A percentile compares a stretch with the other conserved stretches of the same genome.
phyloP scores from a whole-genome alignment of 2,888 invertebrate species.

The Tryphoninae sp. region DNA sequence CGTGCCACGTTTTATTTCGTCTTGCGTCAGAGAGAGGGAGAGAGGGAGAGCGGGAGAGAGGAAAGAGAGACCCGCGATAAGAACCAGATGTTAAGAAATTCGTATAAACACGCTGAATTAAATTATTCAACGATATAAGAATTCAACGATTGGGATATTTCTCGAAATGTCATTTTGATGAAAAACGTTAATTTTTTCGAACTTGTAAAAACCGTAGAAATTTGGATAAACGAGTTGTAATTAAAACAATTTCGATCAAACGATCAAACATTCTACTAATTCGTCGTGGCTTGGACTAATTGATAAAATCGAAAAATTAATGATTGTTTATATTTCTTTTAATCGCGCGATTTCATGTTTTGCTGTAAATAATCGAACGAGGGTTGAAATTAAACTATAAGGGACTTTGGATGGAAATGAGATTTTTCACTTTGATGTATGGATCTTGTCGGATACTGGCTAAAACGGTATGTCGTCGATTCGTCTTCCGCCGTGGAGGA shows the following conservation, averaged over 20 bases:
- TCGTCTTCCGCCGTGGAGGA: constrained; percentile 76
- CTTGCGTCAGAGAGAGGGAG: not conserved
- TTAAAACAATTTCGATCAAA: too few relatives aligned
- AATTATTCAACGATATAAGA: constrained; percentile 31
- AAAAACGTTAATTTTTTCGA: too few relatives aligned
- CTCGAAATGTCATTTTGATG: not conserved
- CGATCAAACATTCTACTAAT: too few relatives aligned
- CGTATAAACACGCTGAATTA: not conserved
- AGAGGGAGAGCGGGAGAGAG: too few relatives aligned
- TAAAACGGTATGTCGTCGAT: constrained; percentile 78
- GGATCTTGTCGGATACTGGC: constrained; percentile 74
- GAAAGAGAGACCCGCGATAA: not conserved
- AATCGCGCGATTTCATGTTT: not conserved
- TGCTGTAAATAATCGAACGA: constrained; percentile 30
- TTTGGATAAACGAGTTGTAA: too few relatives aligned
- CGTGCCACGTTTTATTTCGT: constrained; percentile 19
- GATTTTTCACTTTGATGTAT: constrained; percentile 74
- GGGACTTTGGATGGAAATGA: constrained; percentile 34
- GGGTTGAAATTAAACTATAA: constrained; percentile 39
- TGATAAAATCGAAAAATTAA: not conserved
- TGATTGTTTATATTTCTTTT: not conserved
- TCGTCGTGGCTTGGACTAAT: too few relatives aligned
- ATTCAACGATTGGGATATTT: constrained; percentile 21
- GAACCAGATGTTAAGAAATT: constrained; percentile 11
- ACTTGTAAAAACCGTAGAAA: too few relatives aligned